phyloP scores from a whole-genome alignment of 2,888 invertebrate genomes.

The Melieria omissa region DNA sequence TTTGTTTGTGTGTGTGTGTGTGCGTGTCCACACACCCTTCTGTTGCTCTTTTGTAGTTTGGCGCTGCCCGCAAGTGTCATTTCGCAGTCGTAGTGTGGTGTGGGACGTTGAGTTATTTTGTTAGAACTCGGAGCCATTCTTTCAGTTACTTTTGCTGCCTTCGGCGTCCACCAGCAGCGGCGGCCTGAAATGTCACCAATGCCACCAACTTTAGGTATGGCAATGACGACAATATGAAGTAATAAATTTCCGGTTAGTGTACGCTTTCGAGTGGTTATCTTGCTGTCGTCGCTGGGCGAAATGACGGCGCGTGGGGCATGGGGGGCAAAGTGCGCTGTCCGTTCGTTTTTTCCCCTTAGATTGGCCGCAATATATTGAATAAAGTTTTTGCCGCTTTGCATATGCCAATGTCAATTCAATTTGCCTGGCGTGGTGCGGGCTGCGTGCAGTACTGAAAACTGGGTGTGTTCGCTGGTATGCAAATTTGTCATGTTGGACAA shows the following conservation, averaged over 20 bases:
- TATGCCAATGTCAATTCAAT: slow-evolving; percentile 33
- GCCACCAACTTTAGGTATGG: slow-evolving; percentile 25
- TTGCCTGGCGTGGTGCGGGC: slow-evolving; percentile 17
- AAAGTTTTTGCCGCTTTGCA: slow-evolving; percentile 23
- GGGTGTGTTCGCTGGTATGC: slow-evolving; percentile 2
- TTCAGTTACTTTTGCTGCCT: slow-evolving; percentile 18
- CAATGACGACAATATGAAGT: slow-evolving; percentile 51
- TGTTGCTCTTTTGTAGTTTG: slow-evolving; percentile 37
- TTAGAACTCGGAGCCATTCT: slow-evolving; percentile 41
- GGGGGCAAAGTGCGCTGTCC: background rate
- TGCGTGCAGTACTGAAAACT: background rate
- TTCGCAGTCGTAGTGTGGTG: too few relatives aligned
- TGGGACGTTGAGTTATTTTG: slow-evolving; percentile 29
- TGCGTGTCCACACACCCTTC: background rate
- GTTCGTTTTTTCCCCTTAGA: background rate
- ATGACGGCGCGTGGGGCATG: background rate
- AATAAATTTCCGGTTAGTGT: slow-evolving; percentile 57
- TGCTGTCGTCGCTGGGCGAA: background rate
- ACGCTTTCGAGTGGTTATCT: slow-evolving; percentile 52
- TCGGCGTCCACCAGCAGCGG: too few relatives aligned
- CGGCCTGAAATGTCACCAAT: too few relatives aligned
- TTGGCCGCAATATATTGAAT: slow-evolving; percentile 5
- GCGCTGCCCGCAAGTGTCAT: slow-evolving; percentile 8
- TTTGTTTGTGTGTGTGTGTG: background rate
- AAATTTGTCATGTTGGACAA: slow-evolving; percentile 36